Evolutionary conservation across 2,797 vertebrate species (phyloP).

Genomic region (Remorina albescens): DNA sequence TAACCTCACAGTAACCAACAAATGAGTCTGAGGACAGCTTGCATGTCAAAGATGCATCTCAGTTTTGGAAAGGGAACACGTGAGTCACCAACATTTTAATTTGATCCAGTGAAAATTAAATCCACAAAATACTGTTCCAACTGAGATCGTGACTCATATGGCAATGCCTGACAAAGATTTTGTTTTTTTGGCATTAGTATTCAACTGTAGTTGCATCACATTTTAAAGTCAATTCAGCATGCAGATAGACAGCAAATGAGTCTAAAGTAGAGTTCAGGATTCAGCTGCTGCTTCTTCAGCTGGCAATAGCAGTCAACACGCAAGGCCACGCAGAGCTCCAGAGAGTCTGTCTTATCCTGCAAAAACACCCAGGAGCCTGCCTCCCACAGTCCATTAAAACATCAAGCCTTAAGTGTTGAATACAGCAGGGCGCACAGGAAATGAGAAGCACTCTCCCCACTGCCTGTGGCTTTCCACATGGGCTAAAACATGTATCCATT

Average conservation of each 20-base stretch:
- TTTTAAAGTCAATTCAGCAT: conserved; percentile 9
- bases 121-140: too few species aligned
- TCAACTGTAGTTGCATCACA: not conserved
- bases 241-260: conserved; percentile 27
- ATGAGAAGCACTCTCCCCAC: conserved; percentile 30
- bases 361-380: conserved; percentile 59
- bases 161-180: too few species aligned
- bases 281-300: conserved; percentile 36
- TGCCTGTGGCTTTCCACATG: conserved; percentile 41
- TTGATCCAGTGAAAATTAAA: too few species aligned
- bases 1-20: too few species aligned
- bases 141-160: too few species aligned
- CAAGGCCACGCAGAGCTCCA: conserved; percentile 43
- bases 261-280: conserved; percentile 36
- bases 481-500: conserved; percentile 44
- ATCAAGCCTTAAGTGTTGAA: conserved; percentile 56
- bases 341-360: conserved; percentile 68
- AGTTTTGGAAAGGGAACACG: too few species aligned
- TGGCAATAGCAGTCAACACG: conserved; percentile 65
- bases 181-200: too few species aligned
- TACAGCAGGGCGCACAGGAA: conserved; percentile 46
- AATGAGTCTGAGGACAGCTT: too few species aligned
- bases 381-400: conserved; percentile 72
- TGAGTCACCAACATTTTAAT: too few species aligned
- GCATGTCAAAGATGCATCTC: too few species aligned